These are phyloP conservation scores for Garra rufa DNA, from an alignment of 2,113 vertebrate species.

Conservation along the genomic window DNA sequence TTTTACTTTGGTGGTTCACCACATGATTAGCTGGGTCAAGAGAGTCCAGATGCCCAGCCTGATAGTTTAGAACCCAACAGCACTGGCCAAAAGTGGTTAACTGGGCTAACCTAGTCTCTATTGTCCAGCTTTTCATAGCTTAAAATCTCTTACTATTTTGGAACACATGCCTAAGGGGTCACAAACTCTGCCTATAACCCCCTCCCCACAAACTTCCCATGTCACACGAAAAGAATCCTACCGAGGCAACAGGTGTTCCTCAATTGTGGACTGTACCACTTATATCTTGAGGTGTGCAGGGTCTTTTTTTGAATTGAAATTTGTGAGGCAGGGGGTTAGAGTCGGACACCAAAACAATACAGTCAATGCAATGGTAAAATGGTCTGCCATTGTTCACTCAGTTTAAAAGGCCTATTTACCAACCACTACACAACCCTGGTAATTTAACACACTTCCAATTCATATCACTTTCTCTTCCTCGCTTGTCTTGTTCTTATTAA, in stretches of 20 bases:
- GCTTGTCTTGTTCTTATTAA: constrained; percentile 41
- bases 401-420: constrained; percentile 31
- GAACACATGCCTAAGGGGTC: constrained; percentile 75
- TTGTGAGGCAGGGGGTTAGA: not conserved
- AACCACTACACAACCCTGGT: not conserved
- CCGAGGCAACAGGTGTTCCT: constrained; percentile 73
- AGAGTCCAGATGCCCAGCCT: not conserved
- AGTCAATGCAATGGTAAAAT: constrained; percentile 58
- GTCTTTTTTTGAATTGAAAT: constrained; percentile 4
- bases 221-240: constrained; percentile 64
- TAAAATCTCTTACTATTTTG: constrained; percentile 75
- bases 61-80: constrained; percentile 23
- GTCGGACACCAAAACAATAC: constrained; percentile 24
- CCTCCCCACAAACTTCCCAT: constrained; percentile 37
- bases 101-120: constrained; percentile 53
- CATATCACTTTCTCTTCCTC: constrained; percentile 48
- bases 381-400: constrained; percentile 43
- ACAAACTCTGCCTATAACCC: constrained; percentile 42
- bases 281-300: constrained; percentile 44
- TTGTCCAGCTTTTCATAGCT: constrained; percentile 67
- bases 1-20: not conserved
- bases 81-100: constrained; percentile 36
- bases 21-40: not conserved
- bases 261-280: constrained; percentile 66
- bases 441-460: constrained; percentile 45